A percentile compares a stretch with the other conserved stretches of the same genome.
Conservation (phyloP, 2,113 vertebrate species). For the Rhinopithecus roxellana region DNA sequence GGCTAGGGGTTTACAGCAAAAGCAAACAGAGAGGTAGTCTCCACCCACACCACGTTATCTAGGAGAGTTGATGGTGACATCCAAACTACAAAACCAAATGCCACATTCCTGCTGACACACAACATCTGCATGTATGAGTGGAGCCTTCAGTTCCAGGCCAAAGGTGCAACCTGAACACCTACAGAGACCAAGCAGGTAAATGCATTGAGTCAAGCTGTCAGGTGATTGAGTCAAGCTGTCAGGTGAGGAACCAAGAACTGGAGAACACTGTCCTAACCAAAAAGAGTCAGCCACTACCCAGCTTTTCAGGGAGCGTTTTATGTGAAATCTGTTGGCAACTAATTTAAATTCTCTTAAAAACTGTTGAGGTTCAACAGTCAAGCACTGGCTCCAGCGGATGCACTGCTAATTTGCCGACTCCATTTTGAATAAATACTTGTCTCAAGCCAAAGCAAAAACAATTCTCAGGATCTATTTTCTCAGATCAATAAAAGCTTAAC, state of each 20-base stretch:
- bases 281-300: background rate
- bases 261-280: background rate
- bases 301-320: background rate
- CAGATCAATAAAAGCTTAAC: background rate
- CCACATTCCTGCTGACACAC: background rate
- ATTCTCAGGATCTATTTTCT: background rate
- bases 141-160: background rate
- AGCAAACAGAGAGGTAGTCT: background rate
- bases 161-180: slow-evolving; percentile 1
- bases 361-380: background rate
- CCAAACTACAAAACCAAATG: slow-evolving; percentile 17
- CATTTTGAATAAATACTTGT: slow-evolving; percentile 6
- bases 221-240: background rate
- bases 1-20: background rate
- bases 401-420: background rate
- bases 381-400: background rate
- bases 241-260: background rate
- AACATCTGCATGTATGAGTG: background rate
- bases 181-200: background rate
- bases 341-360: slow-evolving; percentile 43
- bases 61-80: background rate
- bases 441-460: slow-evolving; percentile 24
- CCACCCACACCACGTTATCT: background rate
- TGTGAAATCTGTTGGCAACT: background rate
- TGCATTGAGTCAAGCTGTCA: background rate